Percentiles rank a stretch among this genome's conserved stretches.
phyloP scores from a whole-genome alignment of 2,888 invertebrate genomes.

The Agrochola litura region DNA sequence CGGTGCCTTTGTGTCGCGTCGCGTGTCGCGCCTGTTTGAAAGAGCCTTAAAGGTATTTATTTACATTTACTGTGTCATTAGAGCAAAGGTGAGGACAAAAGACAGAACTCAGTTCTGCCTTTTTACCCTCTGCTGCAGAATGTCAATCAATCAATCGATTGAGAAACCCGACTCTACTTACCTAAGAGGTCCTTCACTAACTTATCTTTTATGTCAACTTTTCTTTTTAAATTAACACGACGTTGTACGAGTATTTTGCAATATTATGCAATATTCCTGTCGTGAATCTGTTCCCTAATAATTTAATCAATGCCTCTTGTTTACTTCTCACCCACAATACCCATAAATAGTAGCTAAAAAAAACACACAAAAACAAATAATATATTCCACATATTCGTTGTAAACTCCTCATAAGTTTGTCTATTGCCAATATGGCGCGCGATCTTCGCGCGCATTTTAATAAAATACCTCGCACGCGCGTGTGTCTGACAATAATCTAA shows the following conservation, averaged over 20 bases:
- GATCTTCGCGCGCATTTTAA: slow-evolving; percentile 61
- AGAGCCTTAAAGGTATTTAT: too few relatives aligned
- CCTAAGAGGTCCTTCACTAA: background rate
- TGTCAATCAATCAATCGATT: background rate
- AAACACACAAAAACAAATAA: slow-evolving; percentile 16
- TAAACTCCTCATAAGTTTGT: slow-evolving; percentile 60
- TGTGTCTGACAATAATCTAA: slow-evolving; percentile 56
- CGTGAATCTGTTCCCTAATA: background rate
- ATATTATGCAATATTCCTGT: too few relatives aligned
- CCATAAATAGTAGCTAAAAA: slow-evolving; percentile 32
- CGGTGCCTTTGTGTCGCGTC: too few relatives aligned
- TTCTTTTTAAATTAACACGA: background rate
- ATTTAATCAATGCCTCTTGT: slow-evolving; percentile 4
- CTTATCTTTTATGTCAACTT: background rate
- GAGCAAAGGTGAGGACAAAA: background rate
- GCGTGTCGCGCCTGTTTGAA: too few relatives aligned
- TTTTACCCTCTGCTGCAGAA: background rate
- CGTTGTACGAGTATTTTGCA: too few relatives aligned
- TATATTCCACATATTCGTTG: slow-evolving; percentile 35
- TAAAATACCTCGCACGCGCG: slow-evolving; percentile 59
- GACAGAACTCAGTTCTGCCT: too few relatives aligned
- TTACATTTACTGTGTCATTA: background rate
- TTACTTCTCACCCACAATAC: background rate
- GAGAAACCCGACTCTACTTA: background rate
- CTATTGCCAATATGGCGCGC: slow-evolving; percentile 65